These are phyloP conservation scores for Matsumyia berberina DNA, from an alignment of 2,888 invertebrate species.

Conservation along the genomic window DNA sequence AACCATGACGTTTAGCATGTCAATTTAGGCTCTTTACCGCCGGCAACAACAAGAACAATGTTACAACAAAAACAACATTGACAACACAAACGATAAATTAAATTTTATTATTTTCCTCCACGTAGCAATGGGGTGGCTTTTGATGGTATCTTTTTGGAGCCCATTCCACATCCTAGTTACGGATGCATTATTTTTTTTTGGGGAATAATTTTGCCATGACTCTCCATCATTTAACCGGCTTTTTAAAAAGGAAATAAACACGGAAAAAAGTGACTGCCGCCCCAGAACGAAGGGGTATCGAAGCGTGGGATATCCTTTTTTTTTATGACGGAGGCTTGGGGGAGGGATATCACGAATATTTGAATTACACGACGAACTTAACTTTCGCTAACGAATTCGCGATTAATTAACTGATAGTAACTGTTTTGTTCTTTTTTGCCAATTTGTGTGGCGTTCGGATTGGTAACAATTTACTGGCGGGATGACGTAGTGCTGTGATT, in stretches of 20 bases:
- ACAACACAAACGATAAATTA: slow-evolving; percentile 68
- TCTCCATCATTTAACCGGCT: slow-evolving; percentile 22
- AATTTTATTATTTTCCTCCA: slow-evolving; percentile 68
- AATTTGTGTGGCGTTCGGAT: slow-evolving; percentile 28
- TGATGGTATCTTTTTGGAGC: slow-evolving; percentile 12
- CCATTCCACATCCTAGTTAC: slow-evolving; percentile 21
- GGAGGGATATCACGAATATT: slow-evolving; percentile 30
- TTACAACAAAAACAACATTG: slow-evolving; percentile 37
- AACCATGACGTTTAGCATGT: slow-evolving; percentile 70
- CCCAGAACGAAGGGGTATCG: slow-evolving; percentile 18
- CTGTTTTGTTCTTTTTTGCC: slow-evolving; percentile 31
- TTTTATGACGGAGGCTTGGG: background rate
- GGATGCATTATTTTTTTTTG: slow-evolving; percentile 42
- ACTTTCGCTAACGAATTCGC: slow-evolving; percentile 33
- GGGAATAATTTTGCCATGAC: slow-evolving; percentile 25
- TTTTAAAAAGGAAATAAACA: slow-evolving; percentile 38
- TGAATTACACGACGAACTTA: slow-evolving; percentile 29
- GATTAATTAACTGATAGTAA: slow-evolving; percentile 72
- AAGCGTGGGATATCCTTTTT: slow-evolving; percentile 36
- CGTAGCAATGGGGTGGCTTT: slow-evolving; percentile 33
- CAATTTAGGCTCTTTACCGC: slow-evolving; percentile 51
- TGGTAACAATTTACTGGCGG: slow-evolving; percentile 14
- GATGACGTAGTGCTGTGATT: slow-evolving; percentile 19
- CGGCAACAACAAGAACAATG: slow-evolving; percentile 15
- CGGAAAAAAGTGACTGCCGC: slow-evolving; percentile 6